Evolutionary conservation across 1,140 invertebrate species (phyloP).

Genomic region (Sycophila sp.): DNA sequence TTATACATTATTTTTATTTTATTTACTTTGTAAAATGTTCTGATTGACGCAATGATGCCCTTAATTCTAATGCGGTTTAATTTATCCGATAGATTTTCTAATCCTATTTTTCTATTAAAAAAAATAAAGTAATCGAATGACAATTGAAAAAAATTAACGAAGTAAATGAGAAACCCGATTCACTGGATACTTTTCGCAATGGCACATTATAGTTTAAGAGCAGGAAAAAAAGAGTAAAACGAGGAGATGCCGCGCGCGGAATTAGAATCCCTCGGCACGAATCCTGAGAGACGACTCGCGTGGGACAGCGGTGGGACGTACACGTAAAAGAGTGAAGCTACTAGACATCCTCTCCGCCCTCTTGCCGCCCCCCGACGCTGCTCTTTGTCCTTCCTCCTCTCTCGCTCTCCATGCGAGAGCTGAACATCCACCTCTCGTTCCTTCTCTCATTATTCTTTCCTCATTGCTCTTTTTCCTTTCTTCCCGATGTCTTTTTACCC

Average conservation of each 20-base stretch:
- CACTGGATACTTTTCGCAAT: background rate
- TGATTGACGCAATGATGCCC: too few relatives aligned
- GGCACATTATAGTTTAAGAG: background rate
- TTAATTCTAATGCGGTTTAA: too few relatives aligned
- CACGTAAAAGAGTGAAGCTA: slow-evolving; percentile 24
- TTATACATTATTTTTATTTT: too few relatives aligned
- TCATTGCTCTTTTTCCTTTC: background rate
- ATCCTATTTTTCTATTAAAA: too few relatives aligned
- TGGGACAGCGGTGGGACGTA: slow-evolving; percentile 9
- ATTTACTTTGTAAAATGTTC: too few relatives aligned
- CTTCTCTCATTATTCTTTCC: slow-evolving; percentile 19
- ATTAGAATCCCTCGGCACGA: slow-evolving; percentile 35
- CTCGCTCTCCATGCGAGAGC: slow-evolving; percentile 5
- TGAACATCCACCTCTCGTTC: too few relatives aligned
- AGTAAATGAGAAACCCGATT: too few relatives aligned
- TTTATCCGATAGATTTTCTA: too few relatives aligned
- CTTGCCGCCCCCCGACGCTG: background rate
- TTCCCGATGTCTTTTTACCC: background rate
- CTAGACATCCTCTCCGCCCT: background rate
- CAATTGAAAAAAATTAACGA: too few relatives aligned
- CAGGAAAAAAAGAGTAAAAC: background rate
- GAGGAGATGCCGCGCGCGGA: background rate
- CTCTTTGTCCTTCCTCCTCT: background rate
- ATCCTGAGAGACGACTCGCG: slow-evolving; percentile 29
- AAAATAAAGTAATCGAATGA: too few relatives aligned